Evolutionary conservation across 2,888 invertebrate species (phyloP).

Genomic region (Sinohyriopsis cumingii): DNA sequence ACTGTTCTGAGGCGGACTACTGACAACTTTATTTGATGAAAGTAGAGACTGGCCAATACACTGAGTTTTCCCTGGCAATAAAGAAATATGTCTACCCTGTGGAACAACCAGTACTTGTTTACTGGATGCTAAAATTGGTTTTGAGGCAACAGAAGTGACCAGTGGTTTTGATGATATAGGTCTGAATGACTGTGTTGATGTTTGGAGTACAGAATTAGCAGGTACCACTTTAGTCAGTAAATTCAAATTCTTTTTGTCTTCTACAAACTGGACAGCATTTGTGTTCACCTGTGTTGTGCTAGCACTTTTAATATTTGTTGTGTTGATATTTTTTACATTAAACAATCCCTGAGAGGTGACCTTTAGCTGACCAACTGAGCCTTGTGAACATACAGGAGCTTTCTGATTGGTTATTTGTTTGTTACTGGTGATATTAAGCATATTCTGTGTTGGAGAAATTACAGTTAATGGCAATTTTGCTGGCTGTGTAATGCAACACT

Average conservation of each 20-base stretch:
- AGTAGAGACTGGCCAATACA: too few relatives aligned
- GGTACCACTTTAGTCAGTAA: not conserved
- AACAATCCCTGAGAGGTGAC: slow-evolving; percentile 51
- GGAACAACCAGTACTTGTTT: too few relatives aligned
- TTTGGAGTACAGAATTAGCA: too few relatives aligned
- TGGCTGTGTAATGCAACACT: not conserved
- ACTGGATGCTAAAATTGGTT: too few relatives aligned
- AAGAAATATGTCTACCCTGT: too few relatives aligned
- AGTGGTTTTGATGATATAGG: too few relatives aligned
- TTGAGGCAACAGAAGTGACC: too few relatives aligned
- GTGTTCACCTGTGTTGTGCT: not conserved
- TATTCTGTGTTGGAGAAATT: not conserved
- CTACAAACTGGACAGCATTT: not conserved
- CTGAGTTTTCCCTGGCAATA: too few relatives aligned
- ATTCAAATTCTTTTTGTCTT: not conserved
- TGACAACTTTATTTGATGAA: too few relatives aligned
- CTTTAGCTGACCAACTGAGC: slow-evolving; percentile 33
- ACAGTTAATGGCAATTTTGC: slow-evolving; percentile 1
- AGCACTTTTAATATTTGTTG: not conserved
- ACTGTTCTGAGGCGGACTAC: too few relatives aligned
- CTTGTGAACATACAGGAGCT: not conserved
- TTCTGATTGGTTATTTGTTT: not conserved
- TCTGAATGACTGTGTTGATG: too few relatives aligned
- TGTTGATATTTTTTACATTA: slow-evolving; percentile 7
- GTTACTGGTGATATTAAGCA: not conserved